Evolutionary conservation across 2,888 invertebrate species (phyloP), one percentile per base, ranked within the genome.

Genomic region (Nemoura dubitans): DNA sequence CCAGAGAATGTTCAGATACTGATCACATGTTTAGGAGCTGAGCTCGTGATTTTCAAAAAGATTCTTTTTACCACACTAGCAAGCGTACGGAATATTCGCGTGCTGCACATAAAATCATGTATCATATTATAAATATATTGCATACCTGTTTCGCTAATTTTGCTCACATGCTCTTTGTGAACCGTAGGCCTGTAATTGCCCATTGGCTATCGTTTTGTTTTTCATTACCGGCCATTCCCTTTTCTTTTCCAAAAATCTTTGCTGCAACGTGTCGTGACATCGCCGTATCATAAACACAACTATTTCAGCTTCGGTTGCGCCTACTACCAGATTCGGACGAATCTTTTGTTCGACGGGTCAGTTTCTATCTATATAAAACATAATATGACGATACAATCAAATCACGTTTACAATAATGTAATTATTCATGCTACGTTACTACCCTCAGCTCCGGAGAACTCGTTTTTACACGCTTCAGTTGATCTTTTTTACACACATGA

Each of bases 351-450:
- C 59, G 16, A 6, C 59, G 6, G 59, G 59, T 59, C 59, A 59
- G 59, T 59, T 59, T 59, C 59, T 59, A 59, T 59, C 36, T 36
- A 36, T 76, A 21, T n/a, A 26, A 78, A 26, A 10, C 78, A 78
- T 27, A 26, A 10, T 76, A 78, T 78, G 7, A 36, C 5, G 36
- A 36, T 28, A 28, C 78, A 28, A 78, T 78, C 78, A 78, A 78
- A 78, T 78, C 78, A 78, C 26, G 78, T 78, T 78, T 78, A 78
- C n/a, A 78, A 78, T 78, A 78, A 78, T 27, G 7, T 78, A 78
- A 78, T 78, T 78, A 78, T 78, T 78, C 78, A 78, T 10, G 78
- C 78, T 78, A 21, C 6, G n/a, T n/a, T n/a, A 25, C 76, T 25
- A 28, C 28, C 28, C 28, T 26, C 78, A 28, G 28, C 27, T 78